phyloP scores from a whole-genome alignment of 2,797 vertebrate genomes.

The Dendrocincla fuliginosa region DNA sequence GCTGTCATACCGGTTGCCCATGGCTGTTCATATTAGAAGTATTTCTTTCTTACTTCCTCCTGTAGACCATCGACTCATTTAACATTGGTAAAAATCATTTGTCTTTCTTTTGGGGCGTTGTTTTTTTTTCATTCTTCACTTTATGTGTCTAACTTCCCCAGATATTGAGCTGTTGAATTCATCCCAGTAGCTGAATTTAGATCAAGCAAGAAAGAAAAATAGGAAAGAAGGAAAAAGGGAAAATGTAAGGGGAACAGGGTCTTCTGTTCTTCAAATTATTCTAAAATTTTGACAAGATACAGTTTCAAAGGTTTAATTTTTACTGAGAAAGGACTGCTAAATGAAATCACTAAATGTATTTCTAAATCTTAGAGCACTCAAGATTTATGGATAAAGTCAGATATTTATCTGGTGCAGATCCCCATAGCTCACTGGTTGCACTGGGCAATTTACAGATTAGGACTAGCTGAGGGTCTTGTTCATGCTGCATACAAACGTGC shows the following conservation, averaged over 20 bases:
- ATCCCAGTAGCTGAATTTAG: background rate
- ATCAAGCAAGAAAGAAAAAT: background rate
- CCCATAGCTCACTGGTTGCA: background rate
- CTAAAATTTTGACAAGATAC: background rate
- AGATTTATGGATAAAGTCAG: background rate
- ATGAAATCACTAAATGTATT: background rate
- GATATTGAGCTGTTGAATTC: background rate
- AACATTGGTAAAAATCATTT: background rate
- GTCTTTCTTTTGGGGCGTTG: background rate
- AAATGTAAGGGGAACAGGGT: background rate
- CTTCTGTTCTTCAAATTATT: background rate
- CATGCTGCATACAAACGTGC: fast-evolving
- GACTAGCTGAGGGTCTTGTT: background rate
- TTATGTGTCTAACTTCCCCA: background rate
- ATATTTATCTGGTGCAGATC: background rate
- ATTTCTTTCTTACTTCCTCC: background rate
- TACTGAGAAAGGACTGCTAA: background rate
- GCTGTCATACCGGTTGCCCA: background rate
- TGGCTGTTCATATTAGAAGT: background rate
- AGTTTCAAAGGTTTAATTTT: background rate
- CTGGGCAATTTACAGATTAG: background rate
- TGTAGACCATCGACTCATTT: background rate
- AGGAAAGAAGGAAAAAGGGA: too few relatives aligned
- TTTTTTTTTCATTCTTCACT: background rate
- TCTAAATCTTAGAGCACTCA: background rate